phyloP scores from a whole-genome alignment of 2,797 vertebrate genomes.

The Falco naumanni region DNA sequence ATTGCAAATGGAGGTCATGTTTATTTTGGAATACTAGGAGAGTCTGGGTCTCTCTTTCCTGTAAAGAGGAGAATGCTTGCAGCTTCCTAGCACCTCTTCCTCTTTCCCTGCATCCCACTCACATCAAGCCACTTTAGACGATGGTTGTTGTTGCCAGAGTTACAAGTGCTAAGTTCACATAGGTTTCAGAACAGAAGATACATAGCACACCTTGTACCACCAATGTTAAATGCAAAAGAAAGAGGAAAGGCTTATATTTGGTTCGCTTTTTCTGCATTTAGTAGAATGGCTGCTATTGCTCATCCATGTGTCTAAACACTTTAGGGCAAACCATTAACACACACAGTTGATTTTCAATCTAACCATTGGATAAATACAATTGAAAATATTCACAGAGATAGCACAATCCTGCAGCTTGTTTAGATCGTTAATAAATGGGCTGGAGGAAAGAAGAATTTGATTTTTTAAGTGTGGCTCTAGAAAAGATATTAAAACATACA shows the following conservation, averaged over 20 bases:
- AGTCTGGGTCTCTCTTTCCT: not conserved
- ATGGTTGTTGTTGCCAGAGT: not conserved
- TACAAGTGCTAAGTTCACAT: fast-evolving
- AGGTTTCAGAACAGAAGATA: not conserved
- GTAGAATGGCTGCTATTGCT: not conserved
- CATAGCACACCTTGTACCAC: not conserved
- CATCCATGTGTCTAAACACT: not conserved
- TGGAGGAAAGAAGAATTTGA: not conserved
- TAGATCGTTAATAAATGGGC: not conserved
- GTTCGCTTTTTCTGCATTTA: not conserved
- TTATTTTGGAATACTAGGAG: not conserved
- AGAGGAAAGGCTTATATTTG: not conserved
- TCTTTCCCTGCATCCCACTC: not conserved
- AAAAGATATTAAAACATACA: not conserved
- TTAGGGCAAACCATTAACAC: not conserved
- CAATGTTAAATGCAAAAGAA: not conserved
- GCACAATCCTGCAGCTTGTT: not conserved
- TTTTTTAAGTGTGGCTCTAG: not conserved
- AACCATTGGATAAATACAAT: not conserved
- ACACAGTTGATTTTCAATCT: not conserved
- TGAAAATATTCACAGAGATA: not conserved
- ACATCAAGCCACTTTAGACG: not conserved
- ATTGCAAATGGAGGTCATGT: not conserved
- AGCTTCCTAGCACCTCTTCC: not conserved
- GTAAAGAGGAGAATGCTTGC: not conserved